phyloP scores from a whole-genome alignment of 1,140 invertebrate species.

The Scaptomyza graminum region DNA sequence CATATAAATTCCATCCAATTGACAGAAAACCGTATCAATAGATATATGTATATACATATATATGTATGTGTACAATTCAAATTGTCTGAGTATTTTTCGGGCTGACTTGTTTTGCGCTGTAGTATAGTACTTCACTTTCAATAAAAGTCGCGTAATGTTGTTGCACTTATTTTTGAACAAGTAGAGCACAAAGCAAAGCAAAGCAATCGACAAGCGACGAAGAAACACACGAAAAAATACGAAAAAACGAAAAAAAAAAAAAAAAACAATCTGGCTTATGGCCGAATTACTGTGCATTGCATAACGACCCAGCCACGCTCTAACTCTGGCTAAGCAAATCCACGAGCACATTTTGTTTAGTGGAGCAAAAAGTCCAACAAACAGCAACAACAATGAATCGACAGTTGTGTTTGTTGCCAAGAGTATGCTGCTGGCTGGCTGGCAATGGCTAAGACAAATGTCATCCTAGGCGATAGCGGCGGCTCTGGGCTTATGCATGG shows the following conservation, averaged over 20 bases:
- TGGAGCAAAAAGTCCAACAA: slow-evolving; percentile 68
- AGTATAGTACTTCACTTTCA: slow-evolving; percentile 28
- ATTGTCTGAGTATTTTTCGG: slow-evolving; percentile 15
- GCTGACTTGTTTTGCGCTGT: slow-evolving; percentile 20
- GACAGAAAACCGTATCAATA: slow-evolving; percentile 22
- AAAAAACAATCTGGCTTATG: slow-evolving; percentile 65
- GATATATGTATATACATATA: neutral
- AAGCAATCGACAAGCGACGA: slow-evolving; percentile 46
- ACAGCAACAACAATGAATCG: slow-evolving; percentile 41
- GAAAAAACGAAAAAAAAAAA: no score
- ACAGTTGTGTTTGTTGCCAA: slow-evolving; percentile 50
- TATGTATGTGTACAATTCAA: slow-evolving; percentile 4
- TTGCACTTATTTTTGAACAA: slow-evolving; percentile 41
- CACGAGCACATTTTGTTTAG: slow-evolving; percentile 59
- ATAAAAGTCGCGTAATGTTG: slow-evolving; percentile 35
- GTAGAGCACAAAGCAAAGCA: slow-evolving; percentile 39
- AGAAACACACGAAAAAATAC: slow-evolving; percentile 24
- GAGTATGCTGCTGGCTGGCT: no score
- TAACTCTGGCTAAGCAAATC: slow-evolving; percentile 29
- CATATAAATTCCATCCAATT: slow-evolving; percentile 1
- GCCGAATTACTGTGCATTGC: slow-evolving; percentile 65
- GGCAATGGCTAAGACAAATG: slow-evolving; percentile 62
- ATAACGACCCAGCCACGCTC: slow-evolving; percentile 56
- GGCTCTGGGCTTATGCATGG: slow-evolving; percentile 52
- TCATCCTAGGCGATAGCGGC: slow-evolving; percentile 47